These are phyloP conservation scores for Porites cylindrica DNA, from an alignment of 92 coral and sea anemone genomes.

Conservation along the genomic window DNA sequence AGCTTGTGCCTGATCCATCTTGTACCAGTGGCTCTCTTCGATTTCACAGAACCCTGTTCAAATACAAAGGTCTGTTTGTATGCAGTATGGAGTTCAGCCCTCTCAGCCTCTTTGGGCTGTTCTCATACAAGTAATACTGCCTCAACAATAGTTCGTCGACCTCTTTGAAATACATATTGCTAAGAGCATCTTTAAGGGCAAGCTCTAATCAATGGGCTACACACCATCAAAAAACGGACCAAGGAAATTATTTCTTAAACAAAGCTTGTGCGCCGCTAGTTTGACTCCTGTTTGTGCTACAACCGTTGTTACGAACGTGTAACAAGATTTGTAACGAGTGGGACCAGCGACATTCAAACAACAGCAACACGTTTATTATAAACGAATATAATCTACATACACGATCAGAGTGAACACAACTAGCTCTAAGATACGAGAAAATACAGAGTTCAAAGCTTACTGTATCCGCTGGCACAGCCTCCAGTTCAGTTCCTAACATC, in stretches of 20 bases:
- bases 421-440: too few species aligned
- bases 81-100: slow-evolving; percentile 45
- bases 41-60: slow-evolving; percentile 55
- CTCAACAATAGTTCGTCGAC: slow-evolving; percentile 51
- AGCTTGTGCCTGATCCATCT: too few species aligned
- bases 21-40: slow-evolving; percentile 65
- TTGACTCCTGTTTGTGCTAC: slow-evolving; percentile 58
- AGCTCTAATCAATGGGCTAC: slow-evolving; percentile 63
- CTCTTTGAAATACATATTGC: slow-evolving; percentile 55
- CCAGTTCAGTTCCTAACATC: too few species aligned
- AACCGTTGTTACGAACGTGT: neutral
- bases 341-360: too few species aligned
- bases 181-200: slow-evolving; percentile 63
- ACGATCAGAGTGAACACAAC: too few species aligned
- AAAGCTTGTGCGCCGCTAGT: slow-evolving; percentile 49
- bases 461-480: too few species aligned
- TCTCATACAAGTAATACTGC: slow-evolving; percentile 54
- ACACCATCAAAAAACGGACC: slow-evolving; percentile 61
- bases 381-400: too few species aligned
- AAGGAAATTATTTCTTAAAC: slow-evolving; percentile 26
- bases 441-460: too few species aligned
- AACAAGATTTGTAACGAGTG: too few species aligned
- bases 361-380: too few species aligned
- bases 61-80: slow-evolving; percentile 43
- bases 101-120: slow-evolving; percentile 64